Conservation (phyloP, 2,797 vertebrate species). For the Chaenodraco wilsoni region DNA sequence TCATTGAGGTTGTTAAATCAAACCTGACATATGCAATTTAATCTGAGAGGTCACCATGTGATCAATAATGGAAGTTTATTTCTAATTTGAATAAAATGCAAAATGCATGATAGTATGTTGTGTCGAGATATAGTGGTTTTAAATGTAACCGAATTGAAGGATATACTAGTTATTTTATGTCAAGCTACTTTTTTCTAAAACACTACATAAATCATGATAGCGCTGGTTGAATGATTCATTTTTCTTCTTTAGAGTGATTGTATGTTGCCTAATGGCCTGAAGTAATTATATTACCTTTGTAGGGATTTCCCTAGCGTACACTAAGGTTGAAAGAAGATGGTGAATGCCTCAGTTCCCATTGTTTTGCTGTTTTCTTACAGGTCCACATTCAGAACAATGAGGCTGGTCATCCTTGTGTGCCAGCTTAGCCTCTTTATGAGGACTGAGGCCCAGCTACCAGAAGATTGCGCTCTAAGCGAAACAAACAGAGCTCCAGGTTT, state of each 20-base stretch:
- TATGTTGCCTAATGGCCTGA: slow-evolving; percentile 11
- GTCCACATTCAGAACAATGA: slow-evolving; percentile 63
- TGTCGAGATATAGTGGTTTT: background rate
- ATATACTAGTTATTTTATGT: background rate
- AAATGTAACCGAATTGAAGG: background rate
- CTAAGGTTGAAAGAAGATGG: slow-evolving; percentile 13
- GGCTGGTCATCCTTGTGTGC: slow-evolving; percentile 67
- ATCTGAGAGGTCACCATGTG: background rate
- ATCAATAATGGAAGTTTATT: background rate
- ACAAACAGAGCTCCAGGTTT: slow-evolving; percentile 79
- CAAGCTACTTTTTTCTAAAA: background rate
- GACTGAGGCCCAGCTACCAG: slow-evolving; percentile 58
- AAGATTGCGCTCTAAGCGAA: rapidly evolving
- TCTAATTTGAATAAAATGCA: background rate
- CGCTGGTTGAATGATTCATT: background rate
- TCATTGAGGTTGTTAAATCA: background rate
- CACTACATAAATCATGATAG: background rate
- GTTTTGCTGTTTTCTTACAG: slow-evolving; percentile 51
- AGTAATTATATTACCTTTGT: background rate
- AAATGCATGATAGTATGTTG: background rate
- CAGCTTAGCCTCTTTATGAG: slow-evolving; percentile 69
- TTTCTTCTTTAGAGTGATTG: background rate
- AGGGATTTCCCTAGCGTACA: background rate
- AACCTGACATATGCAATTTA: background rate
- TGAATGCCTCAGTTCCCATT: slow-evolving; percentile 19